These are phyloP conservation scores for Ips nitidus DNA, from an alignment of 1,140 invertebrate species.

Conservation along the genomic window DNA sequence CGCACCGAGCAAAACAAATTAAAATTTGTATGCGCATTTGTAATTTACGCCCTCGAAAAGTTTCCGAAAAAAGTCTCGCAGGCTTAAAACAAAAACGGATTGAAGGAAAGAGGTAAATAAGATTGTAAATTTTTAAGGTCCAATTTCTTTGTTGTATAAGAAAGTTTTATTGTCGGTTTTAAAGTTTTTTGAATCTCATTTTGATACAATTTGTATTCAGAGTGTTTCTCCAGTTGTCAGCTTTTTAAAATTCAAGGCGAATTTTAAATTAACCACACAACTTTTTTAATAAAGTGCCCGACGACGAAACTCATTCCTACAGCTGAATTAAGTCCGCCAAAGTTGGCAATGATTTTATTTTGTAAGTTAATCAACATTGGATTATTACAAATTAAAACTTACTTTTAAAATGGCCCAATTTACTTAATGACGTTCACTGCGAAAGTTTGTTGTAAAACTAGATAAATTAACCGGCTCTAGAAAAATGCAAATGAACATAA, in stretches of 20 bases:
- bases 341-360: no score
- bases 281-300: conserved; percentile 12
- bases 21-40: conserved; percentile 2
- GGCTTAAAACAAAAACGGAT: conserved; percentile 6
- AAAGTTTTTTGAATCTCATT: conserved; percentile 16
- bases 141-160: conserved; percentile 27
- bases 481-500: background rate
- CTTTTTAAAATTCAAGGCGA: conserved; percentile 14
- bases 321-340: background rate
- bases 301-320: background rate
- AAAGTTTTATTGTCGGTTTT: conserved; percentile 29
- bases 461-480: background rate
- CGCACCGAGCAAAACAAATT: conserved; percentile 1
- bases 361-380: no score
- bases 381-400: background rate
- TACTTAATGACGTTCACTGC: background rate
- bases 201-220: conserved; percentile 24
- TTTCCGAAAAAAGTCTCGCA: conserved; percentile 3
- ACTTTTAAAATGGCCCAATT: background rate
- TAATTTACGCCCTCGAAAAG: conserved; percentile 12
- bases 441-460: background rate
- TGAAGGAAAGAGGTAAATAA: conserved; percentile 24
- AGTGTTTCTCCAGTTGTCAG: conserved; percentile 3
- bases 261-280: conserved; percentile 12
- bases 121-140: conserved; percentile 31